phyloP scores from a whole-genome alignment of 2,888 invertebrate species.

The Nephrotoma appendiculata region DNA sequence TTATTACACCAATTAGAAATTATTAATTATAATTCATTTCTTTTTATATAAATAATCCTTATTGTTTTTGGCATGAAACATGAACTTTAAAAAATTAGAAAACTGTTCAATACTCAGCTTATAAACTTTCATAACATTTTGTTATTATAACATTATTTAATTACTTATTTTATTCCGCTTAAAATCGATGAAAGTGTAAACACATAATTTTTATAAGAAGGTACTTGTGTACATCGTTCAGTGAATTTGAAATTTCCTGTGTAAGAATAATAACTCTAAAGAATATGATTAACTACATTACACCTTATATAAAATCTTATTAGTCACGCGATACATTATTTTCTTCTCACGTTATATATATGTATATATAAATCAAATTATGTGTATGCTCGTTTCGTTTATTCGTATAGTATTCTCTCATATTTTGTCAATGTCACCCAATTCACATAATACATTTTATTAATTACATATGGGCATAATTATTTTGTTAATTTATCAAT shows the following conservation, averaged over 20 bases:
- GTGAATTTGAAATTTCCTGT: not conserved
- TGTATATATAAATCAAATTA: not conserved
- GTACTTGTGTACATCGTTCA: not conserved
- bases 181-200: not conserved
- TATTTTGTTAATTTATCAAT: not conserved
- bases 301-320: not conserved
- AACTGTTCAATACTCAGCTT: not conserved
- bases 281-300: not conserved
- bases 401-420: no score
- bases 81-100: not conserved
- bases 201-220: not conserved
- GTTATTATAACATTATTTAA: not conserved
- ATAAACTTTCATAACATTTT: not conserved
- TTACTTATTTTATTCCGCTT: not conserved
- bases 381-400: not conserved
- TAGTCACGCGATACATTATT: not conserved
- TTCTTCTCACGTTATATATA: not conserved
- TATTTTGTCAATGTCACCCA: not conserved
- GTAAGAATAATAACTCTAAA: not conserved
- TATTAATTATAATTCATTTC: not conserved
- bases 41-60: not conserved
- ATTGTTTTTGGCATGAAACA: not conserved
- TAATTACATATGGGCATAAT: not conserved
- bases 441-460: not conserved
- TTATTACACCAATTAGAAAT: not conserved